A percentile compares a stretch with the other conserved stretches of the same genome.
Conservation (phyloP, 2,888 invertebrate species). For the Argynnis bischoffii region DNA sequence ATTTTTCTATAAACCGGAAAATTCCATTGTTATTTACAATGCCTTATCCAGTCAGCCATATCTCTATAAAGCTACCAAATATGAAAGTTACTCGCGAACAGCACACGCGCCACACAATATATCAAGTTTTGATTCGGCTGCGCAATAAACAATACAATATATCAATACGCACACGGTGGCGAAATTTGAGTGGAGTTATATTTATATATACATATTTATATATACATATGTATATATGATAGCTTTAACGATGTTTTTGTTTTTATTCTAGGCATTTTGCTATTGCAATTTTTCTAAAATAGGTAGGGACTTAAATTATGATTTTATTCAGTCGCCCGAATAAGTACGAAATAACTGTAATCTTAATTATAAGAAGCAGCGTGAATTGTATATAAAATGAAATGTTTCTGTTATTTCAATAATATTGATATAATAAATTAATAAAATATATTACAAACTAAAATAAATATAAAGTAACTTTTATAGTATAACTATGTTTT, state of each 20-base stretch:
- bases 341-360: too few relatives aligned
- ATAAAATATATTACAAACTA: too few relatives aligned
- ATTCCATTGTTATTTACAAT: constrained; percentile 29
- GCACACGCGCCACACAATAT: constrained; percentile 75
- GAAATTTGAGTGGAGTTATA: constrained; percentile 79
- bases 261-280: constrained; percentile 32
- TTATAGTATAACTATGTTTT: too few relatives aligned
- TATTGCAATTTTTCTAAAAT: neutral
- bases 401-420: too few relatives aligned
- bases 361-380: too few relatives aligned
- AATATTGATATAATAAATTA: too few relatives aligned
- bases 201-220: constrained; percentile 62
- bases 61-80: constrained; percentile 74
- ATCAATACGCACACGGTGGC: constrained; percentile 83
- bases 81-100: constrained; percentile 79
- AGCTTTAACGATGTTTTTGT: constrained; percentile 50
- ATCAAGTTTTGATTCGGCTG: constrained; percentile 82
- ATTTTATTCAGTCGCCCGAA: too few relatives aligned
- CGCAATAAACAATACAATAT: constrained; percentile 83
- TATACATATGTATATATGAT: constrained; percentile 56
- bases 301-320: too few relatives aligned
- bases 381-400: too few relatives aligned
- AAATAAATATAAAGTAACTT: too few relatives aligned
- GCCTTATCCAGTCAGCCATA: constrained; percentile 58
- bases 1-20: constrained; percentile 26